Evolutionary conservation across 2,888 invertebrate species (phyloP).

Genomic region (Drosophila nr. medialis): DNA sequence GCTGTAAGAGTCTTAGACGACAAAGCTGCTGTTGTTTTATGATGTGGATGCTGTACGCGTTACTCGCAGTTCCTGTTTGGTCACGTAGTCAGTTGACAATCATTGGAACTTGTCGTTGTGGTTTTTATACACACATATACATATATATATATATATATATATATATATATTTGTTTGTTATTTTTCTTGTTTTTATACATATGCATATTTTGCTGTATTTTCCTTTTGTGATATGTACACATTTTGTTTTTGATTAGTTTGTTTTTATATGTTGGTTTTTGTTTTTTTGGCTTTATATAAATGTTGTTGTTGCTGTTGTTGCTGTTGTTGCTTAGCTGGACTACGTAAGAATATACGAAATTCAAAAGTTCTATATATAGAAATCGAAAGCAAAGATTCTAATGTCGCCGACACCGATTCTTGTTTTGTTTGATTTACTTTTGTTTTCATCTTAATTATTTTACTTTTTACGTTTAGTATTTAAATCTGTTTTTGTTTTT

Average conservation of each 20-base stretch:
- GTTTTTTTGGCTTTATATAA: background rate
- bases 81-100: slow-evolving; percentile 55
- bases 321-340: slow-evolving; percentile 41
- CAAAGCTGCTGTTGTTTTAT: background rate
- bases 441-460: slow-evolving; percentile 7
- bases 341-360: slow-evolving; percentile 49
- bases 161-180: slow-evolving; percentile 10
- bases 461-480: background rate
- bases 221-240: slow-evolving; percentile 12
- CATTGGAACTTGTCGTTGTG: slow-evolving; percentile 29
- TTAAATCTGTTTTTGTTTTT: slow-evolving; percentile 1
- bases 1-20: slow-evolving; percentile 11
- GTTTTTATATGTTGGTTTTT: background rate
- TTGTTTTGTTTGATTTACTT: slow-evolving; percentile 31
- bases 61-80: slow-evolving; percentile 41
- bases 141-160: background rate
- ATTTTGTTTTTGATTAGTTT: slow-evolving; percentile 25
- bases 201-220: slow-evolving; percentile 6
- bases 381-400: slow-evolving; percentile 40
- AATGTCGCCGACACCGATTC: slow-evolving; percentile 46
- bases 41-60: slow-evolving; percentile 11
- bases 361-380: slow-evolving; percentile 53
- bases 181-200: slow-evolving; percentile 16
- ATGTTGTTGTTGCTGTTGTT: background rate
- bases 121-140: background rate